Evolutionary conservation across 23 tunicate genomes (phyloP).

Genomic region (Aplidium turbinatum): DNA sequence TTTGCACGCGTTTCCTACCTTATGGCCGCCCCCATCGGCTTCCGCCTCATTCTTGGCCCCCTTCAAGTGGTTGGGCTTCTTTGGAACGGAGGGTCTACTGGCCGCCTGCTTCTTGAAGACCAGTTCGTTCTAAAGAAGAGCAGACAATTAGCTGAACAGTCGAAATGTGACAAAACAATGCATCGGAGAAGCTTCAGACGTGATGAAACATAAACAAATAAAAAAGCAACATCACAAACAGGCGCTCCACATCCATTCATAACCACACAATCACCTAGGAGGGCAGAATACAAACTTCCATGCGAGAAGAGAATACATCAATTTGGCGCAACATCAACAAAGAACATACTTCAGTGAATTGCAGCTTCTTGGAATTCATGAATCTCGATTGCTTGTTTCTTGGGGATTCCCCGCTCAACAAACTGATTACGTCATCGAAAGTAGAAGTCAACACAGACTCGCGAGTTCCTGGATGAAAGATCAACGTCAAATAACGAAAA

Average conservation of each 20-base stretch:
- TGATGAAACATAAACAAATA: too few species aligned
- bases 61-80: conserved; percentile 35
- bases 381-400: conserved; percentile 50
- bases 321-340: neutral
- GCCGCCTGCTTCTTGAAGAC: neutral
- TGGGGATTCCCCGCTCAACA: conserved; percentile 21
- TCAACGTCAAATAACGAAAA: too few species aligned
- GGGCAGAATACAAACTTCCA: neutral
- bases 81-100: conserved; percentile 19
- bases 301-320: neutral
- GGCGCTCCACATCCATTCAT: too few species aligned
- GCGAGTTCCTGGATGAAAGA: too few species aligned
- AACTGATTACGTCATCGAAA: conserved; percentile 55
- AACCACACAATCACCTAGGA: neutral
- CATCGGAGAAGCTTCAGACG: too few species aligned
- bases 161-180: neutral
- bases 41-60: conserved; percentile 3
- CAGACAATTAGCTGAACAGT: neutral
- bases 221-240: too few species aligned
- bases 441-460: conserved; percentile 27
- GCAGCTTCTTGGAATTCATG: conserved; percentile 43
- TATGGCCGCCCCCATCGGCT: neutral
- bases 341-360: conserved; percentile 31
- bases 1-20: too few species aligned
- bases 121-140: neutral